phyloP scores from a whole-genome alignment of 1,140 invertebrate genomes.

The Steinernema khuongi region DNA sequence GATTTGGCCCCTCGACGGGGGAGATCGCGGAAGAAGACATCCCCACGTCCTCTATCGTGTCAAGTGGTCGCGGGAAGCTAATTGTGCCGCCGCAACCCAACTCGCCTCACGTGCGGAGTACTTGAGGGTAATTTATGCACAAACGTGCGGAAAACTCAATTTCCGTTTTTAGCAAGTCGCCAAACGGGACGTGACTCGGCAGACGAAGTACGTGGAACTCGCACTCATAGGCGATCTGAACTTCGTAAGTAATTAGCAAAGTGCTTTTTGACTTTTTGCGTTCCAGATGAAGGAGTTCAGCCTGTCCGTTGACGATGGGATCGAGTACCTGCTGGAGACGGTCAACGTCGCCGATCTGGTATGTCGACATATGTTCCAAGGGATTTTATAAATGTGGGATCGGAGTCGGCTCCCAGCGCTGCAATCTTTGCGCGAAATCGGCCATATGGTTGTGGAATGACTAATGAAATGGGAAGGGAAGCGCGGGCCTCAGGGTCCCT shows the following conservation, averaged over 20 bases:
- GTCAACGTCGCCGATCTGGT: conserved; percentile 57
- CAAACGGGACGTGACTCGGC: conserved; percentile 39
- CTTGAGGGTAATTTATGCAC: conserved; percentile 13
- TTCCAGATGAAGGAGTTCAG: conserved; percentile 49
- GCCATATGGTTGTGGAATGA: conserved; percentile 13
- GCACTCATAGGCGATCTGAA: conserved; percentile 52
- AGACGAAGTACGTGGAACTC: conserved; percentile 55
- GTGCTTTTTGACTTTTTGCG: neutral
- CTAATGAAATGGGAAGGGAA: conserved; percentile 10
- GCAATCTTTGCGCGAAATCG: conserved; percentile 14
- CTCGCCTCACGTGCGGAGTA: conserved; percentile 9
- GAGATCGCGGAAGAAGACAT: conserved; percentile 50
- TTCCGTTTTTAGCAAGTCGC: conserved; percentile 2
- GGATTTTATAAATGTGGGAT: neutral
- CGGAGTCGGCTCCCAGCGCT: neutral
- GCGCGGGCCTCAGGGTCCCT: neutral
- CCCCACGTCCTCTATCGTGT: conserved; percentile 52
- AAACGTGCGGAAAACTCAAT: neutral
- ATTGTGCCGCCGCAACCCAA: conserved; percentile 45
- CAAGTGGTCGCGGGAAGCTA: conserved; percentile 45
- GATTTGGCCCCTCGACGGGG: conserved; percentile 58
- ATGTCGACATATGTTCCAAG: conserved; percentile 15
- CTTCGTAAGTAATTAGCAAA: conserved; percentile 42
- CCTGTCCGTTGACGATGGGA: conserved; percentile 39
- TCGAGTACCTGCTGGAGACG: conserved; percentile 50